Percentiles rank a stretch among this genome's conserved stretches.
Evolutionary conservation across 2,888 invertebrate species (phyloP).

Genomic region (Bursaphelenchus okinawaensis): DNA sequence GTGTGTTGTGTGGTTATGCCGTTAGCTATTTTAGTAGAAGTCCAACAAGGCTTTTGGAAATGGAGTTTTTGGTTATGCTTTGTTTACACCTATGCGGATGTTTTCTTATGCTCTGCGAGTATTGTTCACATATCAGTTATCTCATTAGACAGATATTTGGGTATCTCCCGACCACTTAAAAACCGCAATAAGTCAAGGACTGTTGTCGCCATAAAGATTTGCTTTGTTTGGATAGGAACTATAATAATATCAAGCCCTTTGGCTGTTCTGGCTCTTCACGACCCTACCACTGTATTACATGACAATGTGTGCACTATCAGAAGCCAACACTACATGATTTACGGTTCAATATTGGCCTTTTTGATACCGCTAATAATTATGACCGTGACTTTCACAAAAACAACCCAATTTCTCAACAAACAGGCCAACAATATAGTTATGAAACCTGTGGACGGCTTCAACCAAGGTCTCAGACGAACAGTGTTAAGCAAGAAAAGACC

Average conservation of each 20-base stretch:
- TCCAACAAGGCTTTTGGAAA: constrained; percentile 63
- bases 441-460: constrained; percentile 34
- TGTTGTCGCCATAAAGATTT: constrained; percentile 72
- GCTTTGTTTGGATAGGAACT: constrained; percentile 86
- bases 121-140: constrained; percentile 65
- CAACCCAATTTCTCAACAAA: constrained; percentile 74
- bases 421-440: constrained; percentile 47
- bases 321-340: constrained; percentile 50
- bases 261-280: constrained; percentile 62
- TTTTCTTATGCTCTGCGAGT: constrained; percentile 63
- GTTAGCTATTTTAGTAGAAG: constrained; percentile 83
- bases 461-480: constrained; percentile 46
- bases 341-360: constrained; percentile 85
- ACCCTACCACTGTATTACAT: constrained; percentile 61
- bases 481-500: constrained; percentile 43
- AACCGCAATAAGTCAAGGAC: constrained; percentile 80
- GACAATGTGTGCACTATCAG: constrained; percentile 59
- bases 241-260: constrained; percentile 84
- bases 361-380: constrained; percentile 90
- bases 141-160: constrained; percentile 71
- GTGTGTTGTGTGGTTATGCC: constrained; percentile 88
- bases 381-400: constrained; percentile 87
- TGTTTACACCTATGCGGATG: constrained; percentile 77
- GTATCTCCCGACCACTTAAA: constrained; percentile 76
- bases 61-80: constrained; percentile 61